A percentile compares a stretch with the other conserved stretches of the same genome.
Conservation (phyloP, 2,888 invertebrate genomes). For the Phengaris arion region DNA sequence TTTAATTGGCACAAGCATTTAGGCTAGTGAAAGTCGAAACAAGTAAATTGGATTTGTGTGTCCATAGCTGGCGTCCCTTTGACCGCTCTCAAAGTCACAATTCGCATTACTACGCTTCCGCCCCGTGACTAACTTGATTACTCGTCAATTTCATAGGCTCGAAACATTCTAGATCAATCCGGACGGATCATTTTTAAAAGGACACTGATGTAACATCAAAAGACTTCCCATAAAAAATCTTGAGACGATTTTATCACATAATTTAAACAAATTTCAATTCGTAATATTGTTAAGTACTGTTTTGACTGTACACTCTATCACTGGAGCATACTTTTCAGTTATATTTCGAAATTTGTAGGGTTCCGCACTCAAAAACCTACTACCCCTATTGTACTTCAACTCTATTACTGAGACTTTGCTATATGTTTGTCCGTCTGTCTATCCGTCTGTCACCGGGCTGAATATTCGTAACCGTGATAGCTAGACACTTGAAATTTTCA, state of each 20-base stretch:
- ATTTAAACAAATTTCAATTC: background rate
- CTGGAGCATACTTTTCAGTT: no score
- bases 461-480: no score
- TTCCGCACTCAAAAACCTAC: no score
- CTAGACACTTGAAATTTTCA: no score
- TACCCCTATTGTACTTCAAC: no score
- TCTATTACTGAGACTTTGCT: no score
- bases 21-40: slow-evolving; percentile 67
- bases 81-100: slow-evolving; percentile 65
- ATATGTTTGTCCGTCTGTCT: no score
- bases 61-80: slow-evolving; percentile 60
- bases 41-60: slow-evolving; percentile 72
- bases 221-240: background rate
- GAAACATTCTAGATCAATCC: slow-evolving; percentile 36
- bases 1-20: slow-evolving; percentile 73
- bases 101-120: slow-evolving; percentile 61
- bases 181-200: slow-evolving; percentile 36
- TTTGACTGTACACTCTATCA: no score
- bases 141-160: slow-evolving; percentile 55
- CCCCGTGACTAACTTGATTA: slow-evolving; percentile 67
- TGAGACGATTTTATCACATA: background rate
- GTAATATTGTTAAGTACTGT: no score
- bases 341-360: no score
- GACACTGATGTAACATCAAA: slow-evolving; percentile 27
- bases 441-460: no score